Conservation (phyloP, 2,888 invertebrate species). For the Epinotia bilunana region DNA sequence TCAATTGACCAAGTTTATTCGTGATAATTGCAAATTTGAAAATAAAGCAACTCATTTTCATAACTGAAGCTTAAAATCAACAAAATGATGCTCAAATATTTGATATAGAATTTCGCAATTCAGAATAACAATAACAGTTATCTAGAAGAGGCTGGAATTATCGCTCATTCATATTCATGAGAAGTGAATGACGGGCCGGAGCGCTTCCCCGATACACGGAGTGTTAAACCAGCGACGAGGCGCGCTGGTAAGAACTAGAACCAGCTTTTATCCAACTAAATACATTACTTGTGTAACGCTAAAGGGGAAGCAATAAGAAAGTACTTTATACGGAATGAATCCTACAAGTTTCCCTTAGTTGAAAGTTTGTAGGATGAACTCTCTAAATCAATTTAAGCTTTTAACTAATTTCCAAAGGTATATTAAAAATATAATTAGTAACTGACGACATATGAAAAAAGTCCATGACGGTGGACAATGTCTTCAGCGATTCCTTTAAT, state of each 20-base stretch:
- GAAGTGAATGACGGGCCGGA: constrained; percentile 55
- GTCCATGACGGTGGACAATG: not conserved
- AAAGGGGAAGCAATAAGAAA: not conserved
- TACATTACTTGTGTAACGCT: not conserved
- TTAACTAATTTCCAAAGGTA: too few species aligned
- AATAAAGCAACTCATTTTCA: constrained; percentile 40
- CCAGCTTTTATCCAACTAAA: not conserved
- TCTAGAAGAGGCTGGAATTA: constrained; percentile 66
- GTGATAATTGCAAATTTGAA: constrained; percentile 19
- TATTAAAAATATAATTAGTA: too few species aligned
- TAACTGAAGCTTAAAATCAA: constrained; percentile 44
- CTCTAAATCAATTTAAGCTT: too few species aligned
- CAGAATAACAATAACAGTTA: constrained; percentile 73
- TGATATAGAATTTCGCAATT: constrained; percentile 50
- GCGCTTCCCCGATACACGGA: constrained; percentile 46
- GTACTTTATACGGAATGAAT: not conserved
- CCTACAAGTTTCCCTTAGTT: too few species aligned
- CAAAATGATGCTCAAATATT: constrained; percentile 41
- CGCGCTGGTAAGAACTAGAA: constrained; percentile 6
- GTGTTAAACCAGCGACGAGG: constrained; percentile 25
- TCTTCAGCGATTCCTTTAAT: not conserved
- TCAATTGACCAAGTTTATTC: constrained; percentile 9
- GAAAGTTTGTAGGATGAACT: too few species aligned
- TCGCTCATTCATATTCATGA: constrained; percentile 77
- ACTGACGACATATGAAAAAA: not conserved